Conservation (phyloP, 1,140 invertebrate species). For the Eriosoma lanigerum region DNA sequence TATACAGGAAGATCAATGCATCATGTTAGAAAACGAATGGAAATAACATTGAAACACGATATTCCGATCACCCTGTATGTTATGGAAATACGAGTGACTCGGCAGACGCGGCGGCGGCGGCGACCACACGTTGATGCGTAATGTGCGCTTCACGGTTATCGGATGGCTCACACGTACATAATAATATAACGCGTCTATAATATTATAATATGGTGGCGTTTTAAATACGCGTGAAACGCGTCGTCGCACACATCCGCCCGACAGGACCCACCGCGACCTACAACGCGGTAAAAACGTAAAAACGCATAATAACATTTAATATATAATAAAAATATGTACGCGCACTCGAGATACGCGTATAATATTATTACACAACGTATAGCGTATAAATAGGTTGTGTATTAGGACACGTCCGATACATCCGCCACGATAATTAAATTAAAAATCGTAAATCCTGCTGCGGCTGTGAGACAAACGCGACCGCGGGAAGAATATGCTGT, state of each 20-base stretch:
- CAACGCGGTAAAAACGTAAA: neutral
- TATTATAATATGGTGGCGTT: constrained; percentile 25
- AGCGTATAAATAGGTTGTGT: too few relatives aligned
- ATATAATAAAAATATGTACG: neutral
- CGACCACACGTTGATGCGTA: constrained; percentile 47
- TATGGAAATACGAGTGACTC: constrained; percentile 28
- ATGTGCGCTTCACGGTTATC: constrained; percentile 50
- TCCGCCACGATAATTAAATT: constrained; percentile 46
- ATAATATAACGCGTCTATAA: neutral
- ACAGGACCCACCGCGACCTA: constrained; percentile 11
- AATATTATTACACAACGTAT: too few relatives aligned
- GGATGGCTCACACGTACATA: constrained; percentile 24
- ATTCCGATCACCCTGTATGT: too few relatives aligned
- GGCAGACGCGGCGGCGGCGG: constrained; percentile 10
- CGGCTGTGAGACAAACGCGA: constrained; percentile 7
- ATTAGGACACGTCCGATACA: constrained; percentile 15
- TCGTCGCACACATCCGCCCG: constrained; percentile 40
- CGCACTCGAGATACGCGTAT: too few relatives aligned
- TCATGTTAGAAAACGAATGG: too few relatives aligned
- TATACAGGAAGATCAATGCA: too few relatives aligned
- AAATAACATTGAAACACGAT: too few relatives aligned
- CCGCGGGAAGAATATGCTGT: too few relatives aligned
- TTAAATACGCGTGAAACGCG: constrained; percentile 49
- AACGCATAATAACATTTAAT: neutral
- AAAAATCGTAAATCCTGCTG: constrained; percentile 44